A percentile compares a stretch with the other conserved stretches of the same genome.
phyloP scores from a whole-genome alignment of 2,888 invertebrate species.

The Drosophila ustulata region DNA sequence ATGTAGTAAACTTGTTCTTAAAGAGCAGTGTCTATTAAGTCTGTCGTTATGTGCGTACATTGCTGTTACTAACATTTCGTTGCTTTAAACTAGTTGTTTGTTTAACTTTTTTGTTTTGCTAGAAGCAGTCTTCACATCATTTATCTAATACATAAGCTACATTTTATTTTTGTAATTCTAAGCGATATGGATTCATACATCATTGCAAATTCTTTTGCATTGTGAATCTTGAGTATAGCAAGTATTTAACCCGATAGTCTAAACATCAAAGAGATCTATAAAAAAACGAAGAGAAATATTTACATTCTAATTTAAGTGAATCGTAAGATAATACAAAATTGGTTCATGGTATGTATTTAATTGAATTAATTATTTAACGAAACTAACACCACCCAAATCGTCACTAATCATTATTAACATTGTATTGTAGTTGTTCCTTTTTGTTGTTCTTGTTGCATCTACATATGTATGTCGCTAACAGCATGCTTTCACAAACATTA shows the following conservation, averaged over 20 bases:
- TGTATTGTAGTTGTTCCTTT: slow-evolving; percentile 15
- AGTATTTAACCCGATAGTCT: slow-evolving; percentile 36
- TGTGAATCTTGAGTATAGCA: slow-evolving; percentile 38
- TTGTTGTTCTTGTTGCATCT: not conserved
- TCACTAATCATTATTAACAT: not conserved
- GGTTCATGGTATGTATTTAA: slow-evolving; percentile 69
- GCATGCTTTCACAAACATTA: slow-evolving; percentile 15
- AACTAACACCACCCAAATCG: not conserved
- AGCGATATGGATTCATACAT: slow-evolving; percentile 30
- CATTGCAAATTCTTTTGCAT: slow-evolving; percentile 29
- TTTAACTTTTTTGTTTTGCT: not conserved
- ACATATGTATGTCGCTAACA: slow-evolving; percentile 5
- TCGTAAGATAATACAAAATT: slow-evolving; percentile 34
- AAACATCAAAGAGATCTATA: slow-evolving; percentile 12
- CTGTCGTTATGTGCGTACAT: not conserved
- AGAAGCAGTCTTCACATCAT: slow-evolving; percentile 8
- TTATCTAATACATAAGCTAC: slow-evolving; percentile 20
- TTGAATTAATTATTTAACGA: slow-evolving; percentile 36
- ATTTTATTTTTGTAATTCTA: slow-evolving; percentile 34
- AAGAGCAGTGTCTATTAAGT: not conserved
- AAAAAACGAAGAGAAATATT: slow-evolving; percentile 18
- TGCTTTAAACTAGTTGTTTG: slow-evolving; percentile 19
- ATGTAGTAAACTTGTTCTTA: too few species aligned
- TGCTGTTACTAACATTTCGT: not conserved
- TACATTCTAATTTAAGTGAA: slow-evolving; percentile 20